phyloP scores from a whole-genome alignment of 2,113 vertebrate genomes.

The Trichechus manatus region DNA sequence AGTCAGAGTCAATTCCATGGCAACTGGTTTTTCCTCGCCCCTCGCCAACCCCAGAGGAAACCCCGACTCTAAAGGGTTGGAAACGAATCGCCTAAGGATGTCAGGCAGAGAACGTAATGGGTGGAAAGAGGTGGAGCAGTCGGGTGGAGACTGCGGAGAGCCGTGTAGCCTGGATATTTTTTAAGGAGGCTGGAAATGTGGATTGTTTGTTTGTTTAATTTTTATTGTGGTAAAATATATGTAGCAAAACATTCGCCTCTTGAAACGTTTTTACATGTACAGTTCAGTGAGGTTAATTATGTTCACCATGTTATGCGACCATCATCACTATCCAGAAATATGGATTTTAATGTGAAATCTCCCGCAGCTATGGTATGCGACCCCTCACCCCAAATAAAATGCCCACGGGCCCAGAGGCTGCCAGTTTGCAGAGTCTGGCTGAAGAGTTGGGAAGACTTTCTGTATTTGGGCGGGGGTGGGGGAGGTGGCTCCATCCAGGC shows the following conservation, averaged over 20 bases:
- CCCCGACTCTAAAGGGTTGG: background rate
- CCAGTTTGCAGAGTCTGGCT: background rate
- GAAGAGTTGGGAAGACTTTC: background rate
- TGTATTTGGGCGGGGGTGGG: fast-evolving
- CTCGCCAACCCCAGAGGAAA: fast-evolving
- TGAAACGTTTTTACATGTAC: background rate
- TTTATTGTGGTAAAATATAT: background rate
- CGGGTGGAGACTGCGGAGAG: fast-evolving
- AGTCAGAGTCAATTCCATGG: no score
- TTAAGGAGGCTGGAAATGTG: background rate
- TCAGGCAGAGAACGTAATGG: background rate
- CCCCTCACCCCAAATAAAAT: background rate
- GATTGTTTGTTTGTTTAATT: background rate
- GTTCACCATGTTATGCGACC: background rate
- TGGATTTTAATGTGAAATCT: background rate
- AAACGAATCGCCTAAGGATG: background rate
- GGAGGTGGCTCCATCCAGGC: background rate
- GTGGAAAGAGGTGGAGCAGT: fast-evolving
- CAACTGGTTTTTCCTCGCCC: background rate
- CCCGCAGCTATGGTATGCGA: background rate
- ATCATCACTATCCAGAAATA: background rate
- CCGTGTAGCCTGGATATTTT: background rate
- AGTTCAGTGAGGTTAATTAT: background rate
- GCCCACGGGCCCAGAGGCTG: fast-evolving
- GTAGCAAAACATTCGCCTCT: background rate